A percentile compares a stretch with the other conserved stretches of the same genome.
These are phyloP conservation scores for Nyctibius bracteatus DNA, from an alignment of 2,113 vertebrate genomes.

Conservation along the genomic window DNA sequence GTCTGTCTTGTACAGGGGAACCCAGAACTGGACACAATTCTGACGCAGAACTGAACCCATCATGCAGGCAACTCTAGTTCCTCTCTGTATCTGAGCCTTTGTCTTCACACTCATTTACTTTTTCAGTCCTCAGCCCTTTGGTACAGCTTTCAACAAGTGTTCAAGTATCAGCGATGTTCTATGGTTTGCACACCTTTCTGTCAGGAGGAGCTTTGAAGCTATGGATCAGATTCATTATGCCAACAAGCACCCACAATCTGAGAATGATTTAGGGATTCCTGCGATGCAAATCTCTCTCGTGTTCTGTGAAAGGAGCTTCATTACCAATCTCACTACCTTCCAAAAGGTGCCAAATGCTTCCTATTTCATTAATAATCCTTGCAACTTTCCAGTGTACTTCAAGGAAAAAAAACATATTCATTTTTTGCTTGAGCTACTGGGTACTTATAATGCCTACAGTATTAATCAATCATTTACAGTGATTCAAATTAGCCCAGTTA, in stretches of 20 bases:
- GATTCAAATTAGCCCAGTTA: background rate
- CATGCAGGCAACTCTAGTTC: background rate
- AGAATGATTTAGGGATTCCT: background rate
- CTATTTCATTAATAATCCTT: background rate
- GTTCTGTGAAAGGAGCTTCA: background rate
- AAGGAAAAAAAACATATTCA: background rate
- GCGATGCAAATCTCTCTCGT: background rate
- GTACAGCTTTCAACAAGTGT: background rate
- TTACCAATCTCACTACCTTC: background rate
- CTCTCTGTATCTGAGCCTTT: background rate
- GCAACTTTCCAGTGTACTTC: background rate
- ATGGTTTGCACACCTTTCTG: background rate
- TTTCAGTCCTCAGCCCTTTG: background rate
- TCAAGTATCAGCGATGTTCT: background rate
- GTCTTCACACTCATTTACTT: background rate
- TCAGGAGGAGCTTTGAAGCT: background rate
- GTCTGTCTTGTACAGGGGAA: rapidly evolving
- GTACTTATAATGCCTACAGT: background rate
- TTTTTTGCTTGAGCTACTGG: background rate
- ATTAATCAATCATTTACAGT: conserved; percentile 14
- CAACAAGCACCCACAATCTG: background rate
- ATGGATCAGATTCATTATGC: background rate
- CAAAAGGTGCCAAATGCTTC: background rate
- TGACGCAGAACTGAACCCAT: background rate
- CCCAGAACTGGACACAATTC: background rate